phyloP scores from a whole-genome alignment of 2,113 vertebrate genomes.

The Psettodes erumei region DNA sequence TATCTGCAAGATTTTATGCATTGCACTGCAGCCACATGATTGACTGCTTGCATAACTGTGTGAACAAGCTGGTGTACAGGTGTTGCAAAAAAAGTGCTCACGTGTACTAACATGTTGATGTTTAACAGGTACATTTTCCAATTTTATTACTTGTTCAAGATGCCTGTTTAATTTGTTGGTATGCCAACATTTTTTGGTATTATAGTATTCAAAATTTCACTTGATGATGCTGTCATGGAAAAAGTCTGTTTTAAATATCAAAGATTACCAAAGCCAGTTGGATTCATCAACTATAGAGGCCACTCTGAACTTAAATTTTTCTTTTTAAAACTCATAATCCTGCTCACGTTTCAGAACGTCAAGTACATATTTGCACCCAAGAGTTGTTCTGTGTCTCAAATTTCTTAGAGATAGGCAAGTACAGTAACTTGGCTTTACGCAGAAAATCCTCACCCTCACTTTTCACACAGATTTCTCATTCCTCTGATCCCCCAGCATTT shows the following conservation, averaged over 20 bases:
- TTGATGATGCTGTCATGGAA: no score
- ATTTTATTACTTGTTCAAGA: no score
- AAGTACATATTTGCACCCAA: conserved; percentile 8
- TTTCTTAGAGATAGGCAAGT: conserved; percentile 3
- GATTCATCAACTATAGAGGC: no score
- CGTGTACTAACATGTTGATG: no score
- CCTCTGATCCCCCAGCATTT: conserved; percentile 10
- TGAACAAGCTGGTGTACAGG: background rate
- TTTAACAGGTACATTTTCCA: no score
- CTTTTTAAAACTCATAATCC: conserved; percentile 7
- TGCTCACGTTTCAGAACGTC: conserved; percentile 4
- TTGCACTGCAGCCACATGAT: background rate
- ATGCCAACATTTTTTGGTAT: no score
- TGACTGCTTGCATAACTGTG: no score
- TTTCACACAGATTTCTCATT: background rate
- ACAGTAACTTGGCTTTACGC: background rate
- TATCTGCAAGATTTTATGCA: background rate
- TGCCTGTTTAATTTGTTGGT: no score
- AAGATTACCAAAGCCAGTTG: no score
- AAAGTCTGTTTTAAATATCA: no score
- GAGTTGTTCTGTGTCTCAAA: background rate
- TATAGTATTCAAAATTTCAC: no score
- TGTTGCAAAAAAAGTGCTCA: background rate
- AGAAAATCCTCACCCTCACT: conserved; percentile 16
- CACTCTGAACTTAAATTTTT: background rate